These are phyloP conservation scores for Rhincodon typus DNA, from an alignment of 2,797 vertebrate species.

Conservation along the genomic window DNA sequence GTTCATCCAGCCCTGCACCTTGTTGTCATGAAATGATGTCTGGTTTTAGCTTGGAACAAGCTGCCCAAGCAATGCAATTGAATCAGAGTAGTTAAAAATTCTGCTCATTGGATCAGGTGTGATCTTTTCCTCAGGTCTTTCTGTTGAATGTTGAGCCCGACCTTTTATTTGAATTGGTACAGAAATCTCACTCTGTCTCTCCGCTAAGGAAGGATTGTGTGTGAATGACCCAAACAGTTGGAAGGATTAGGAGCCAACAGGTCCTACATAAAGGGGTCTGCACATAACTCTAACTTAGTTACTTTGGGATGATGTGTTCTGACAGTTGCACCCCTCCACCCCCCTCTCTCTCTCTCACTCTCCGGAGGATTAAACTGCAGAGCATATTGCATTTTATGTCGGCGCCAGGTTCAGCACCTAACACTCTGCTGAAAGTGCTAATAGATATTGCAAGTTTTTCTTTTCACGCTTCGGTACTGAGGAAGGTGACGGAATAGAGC, in stretches of 20 bases:
- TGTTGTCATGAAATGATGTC: background rate
- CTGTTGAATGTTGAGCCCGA: no score
- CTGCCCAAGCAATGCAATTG: background rate
- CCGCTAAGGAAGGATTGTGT: background rate
- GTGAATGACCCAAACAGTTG: background rate
- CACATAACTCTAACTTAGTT: background rate
- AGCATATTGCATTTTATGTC: slow-evolving; percentile 26
- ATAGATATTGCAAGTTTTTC: slow-evolving; percentile 28
- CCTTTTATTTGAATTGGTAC: background rate
- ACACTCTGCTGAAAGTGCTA: slow-evolving; percentile 30
- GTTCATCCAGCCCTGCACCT: no score
- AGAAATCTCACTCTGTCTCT: background rate
- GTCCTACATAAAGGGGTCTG: background rate
- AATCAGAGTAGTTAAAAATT: background rate
- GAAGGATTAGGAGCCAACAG: background rate
- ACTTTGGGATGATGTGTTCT: slow-evolving; percentile 24
- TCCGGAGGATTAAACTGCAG: slow-evolving; percentile 16
- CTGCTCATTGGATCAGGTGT: background rate
- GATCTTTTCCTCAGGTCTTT: background rate
- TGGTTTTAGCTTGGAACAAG: background rate
- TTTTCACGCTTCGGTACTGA: slow-evolving; percentile 22
- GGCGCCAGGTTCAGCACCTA: background rate
- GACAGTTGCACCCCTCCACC: background rate
- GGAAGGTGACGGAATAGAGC: slow-evolving; percentile 27
- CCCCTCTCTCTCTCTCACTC: background rate